phyloP scores from a whole-genome alignment of 2,797 vertebrate species.

The Sebastes goodei region DNA sequence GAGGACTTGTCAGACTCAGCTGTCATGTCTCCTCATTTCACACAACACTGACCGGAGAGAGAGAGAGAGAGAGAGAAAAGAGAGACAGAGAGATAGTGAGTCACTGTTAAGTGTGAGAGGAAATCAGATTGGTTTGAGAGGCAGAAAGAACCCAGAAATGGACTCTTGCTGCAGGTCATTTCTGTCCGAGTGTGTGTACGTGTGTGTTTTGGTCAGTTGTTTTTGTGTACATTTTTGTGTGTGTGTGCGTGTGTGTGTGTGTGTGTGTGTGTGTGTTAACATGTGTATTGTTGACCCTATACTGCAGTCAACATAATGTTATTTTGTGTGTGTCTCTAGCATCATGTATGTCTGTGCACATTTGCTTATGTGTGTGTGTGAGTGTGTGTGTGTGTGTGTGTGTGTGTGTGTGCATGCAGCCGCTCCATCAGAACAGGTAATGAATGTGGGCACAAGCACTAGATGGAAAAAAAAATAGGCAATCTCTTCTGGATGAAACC shows the following conservation, averaged over 20 bases:
- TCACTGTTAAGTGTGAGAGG: neutral
- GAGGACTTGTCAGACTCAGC: conserved; percentile 22
- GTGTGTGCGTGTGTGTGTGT: neutral
- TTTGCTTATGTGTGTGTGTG: neutral
- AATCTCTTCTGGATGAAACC: conserved; percentile 40
- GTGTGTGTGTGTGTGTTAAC: neutral
- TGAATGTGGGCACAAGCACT: conserved; percentile 41
- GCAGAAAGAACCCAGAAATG: neutral
- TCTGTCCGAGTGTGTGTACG: neutral
- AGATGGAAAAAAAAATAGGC: conserved; percentile 44
- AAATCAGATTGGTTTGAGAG: neutral
- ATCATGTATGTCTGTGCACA: neutral
- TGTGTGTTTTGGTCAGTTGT: neutral
- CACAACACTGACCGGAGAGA: conserved; percentile 30
- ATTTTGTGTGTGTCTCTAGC: neutral
- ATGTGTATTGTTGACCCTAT: neutral
- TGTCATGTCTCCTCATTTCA: conserved; percentile 53
- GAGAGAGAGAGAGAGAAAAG: neutral
- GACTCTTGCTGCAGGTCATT: neutral
- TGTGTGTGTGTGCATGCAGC: neutral
- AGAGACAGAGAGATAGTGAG: neutral
- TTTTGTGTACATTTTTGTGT: neutral
- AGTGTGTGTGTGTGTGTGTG: neutral
- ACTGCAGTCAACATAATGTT: neutral
- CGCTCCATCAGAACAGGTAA: conserved; percentile 49